These are phyloP conservation scores for Elephantulus edwardii DNA, from an alignment of 2,113 vertebrate genomes.

Conservation along the genomic window DNA sequence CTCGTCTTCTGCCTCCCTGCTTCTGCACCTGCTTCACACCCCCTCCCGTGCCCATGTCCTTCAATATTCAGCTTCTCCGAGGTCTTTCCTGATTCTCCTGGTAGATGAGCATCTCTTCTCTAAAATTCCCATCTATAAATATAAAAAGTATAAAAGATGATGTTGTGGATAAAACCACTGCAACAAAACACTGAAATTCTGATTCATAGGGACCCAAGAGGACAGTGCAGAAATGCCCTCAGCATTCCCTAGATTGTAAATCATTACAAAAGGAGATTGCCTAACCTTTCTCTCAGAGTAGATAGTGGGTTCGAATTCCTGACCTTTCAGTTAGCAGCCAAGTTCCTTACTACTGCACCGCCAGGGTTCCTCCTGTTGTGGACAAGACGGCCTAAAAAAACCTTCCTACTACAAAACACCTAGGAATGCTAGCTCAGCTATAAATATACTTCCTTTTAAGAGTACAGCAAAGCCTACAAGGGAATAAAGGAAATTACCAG, in stretches of 20 bases:
- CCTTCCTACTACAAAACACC: background rate
- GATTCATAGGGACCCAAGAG: too few species aligned
- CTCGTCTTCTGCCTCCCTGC: background rate
- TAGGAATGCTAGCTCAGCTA: background rate
- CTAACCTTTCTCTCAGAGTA: background rate
- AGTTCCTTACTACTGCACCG: background rate
- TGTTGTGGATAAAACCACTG: background rate
- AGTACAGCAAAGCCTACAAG: background rate
- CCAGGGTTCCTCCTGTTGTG: background rate
- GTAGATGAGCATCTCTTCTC: background rate
- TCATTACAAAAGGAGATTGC: too few species aligned
- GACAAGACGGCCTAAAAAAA: constrained; percentile 1
- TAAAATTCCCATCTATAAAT: background rate
- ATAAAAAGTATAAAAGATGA: background rate
- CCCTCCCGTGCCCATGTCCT: background rate
- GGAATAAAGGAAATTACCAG: background rate
- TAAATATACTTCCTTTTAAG: background rate
- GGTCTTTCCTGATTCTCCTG: background rate
- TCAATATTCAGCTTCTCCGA: background rate
- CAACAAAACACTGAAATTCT: too few species aligned
- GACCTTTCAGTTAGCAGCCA: background rate
- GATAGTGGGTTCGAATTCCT: background rate
- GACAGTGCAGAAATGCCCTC: too few species aligned
- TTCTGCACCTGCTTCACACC: background rate
- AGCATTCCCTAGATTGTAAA: too few species aligned